A percentile compares a stretch with the other conserved stretches of the same genome.
phyloP scores from a whole-genome alignment of 2,113 vertebrate genomes.

The Crotalus horridus region DNA sequence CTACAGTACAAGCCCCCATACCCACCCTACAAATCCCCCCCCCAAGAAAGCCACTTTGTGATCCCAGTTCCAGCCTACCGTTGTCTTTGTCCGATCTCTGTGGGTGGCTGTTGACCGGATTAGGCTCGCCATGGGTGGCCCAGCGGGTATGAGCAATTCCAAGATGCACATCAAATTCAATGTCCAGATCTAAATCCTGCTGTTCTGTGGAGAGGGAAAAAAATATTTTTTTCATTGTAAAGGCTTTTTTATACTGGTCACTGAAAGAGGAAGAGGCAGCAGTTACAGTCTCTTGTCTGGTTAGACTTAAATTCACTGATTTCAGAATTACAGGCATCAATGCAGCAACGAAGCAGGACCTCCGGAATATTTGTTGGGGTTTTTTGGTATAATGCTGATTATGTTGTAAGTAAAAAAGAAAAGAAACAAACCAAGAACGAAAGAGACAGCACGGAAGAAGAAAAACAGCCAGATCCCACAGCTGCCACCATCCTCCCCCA shows the following conservation, averaged over 20 bases:
- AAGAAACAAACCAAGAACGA: too few species aligned
- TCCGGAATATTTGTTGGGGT: neutral
- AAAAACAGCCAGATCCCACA: neutral
- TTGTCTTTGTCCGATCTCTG: constrained; percentile 95
- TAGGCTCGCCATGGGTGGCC: constrained; percentile 94
- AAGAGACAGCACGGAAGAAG: neutral
- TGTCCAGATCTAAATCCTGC: constrained; percentile 89
- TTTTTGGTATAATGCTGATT: neutral
- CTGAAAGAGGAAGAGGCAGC: neutral
- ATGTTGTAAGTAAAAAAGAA: too few species aligned
- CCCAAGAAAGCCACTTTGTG: rapidly evolving
- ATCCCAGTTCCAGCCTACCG: constrained; percentile 59
- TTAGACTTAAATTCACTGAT: neutral
- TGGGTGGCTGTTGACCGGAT: constrained; percentile 91
- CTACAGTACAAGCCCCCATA: rapidly evolving
- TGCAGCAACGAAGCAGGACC: neutral
- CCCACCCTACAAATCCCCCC: rapidly evolving
- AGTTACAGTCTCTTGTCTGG: neutral
- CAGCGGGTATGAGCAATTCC: constrained; percentile 97
- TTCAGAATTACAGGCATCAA: neutral
- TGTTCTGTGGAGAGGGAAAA: constrained; percentile 74
- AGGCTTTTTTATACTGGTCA: neutral
- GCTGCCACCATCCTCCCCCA: neutral
- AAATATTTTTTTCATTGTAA: neutral
- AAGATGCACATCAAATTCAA: constrained; percentile 93